Conservation (phyloP, 2,797 vertebrate genomes). For the Pteronotus mesoamericanus region DNA sequence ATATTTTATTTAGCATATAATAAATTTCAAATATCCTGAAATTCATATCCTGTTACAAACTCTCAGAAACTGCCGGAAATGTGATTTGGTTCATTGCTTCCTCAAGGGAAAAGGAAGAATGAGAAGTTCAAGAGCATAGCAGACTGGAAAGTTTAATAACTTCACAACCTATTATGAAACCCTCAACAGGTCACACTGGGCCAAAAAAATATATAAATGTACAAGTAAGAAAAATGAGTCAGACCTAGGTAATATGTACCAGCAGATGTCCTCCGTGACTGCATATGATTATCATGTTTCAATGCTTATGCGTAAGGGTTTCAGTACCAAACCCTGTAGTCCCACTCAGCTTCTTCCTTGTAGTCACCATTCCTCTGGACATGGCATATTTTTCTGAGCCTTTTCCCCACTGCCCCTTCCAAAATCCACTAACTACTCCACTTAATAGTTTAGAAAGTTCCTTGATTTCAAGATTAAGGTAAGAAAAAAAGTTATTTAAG, state of each 20-base stretch:
- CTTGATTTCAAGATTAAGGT: background rate
- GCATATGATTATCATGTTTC: background rate
- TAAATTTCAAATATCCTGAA: slow-evolving; percentile 53
- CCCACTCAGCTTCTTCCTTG: background rate
- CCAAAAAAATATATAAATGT: slow-evolving; percentile 10
- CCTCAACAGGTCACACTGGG: background rate
- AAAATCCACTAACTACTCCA: background rate
- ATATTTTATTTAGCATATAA: background rate
- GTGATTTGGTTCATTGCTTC: background rate
- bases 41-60: background rate
- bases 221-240: slow-evolving; percentile 5
- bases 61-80: background rate
- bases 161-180: background rate
- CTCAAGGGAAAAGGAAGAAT: slow-evolving; percentile 16
- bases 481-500: slow-evolving; percentile 22
- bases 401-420: background rate
- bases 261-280: background rate
- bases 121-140: slow-evolving; percentile 9
- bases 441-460: background rate
- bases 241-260: too few species aligned
- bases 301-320: background rate
- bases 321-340: background rate
- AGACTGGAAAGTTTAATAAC: slow-evolving; percentile 6
- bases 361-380: background rate
- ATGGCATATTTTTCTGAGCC: background rate